These are phyloP conservation scores for Sebastes flavidus DNA, from an alignment of 2,797 vertebrate species.

Conservation along the genomic window DNA sequence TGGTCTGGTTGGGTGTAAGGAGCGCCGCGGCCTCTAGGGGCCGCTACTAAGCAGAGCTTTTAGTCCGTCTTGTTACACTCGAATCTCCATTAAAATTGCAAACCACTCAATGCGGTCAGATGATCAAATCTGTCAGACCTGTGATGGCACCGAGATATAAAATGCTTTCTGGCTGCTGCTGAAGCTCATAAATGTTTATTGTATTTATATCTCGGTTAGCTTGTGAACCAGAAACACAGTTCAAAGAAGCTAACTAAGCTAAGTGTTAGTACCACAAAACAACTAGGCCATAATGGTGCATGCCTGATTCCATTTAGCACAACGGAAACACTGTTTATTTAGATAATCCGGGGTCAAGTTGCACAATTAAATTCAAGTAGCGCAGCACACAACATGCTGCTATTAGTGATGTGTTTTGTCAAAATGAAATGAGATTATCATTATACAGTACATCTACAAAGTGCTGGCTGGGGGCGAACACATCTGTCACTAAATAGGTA, in stretches of 20 bases:
- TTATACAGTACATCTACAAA: background rate
- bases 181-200: constrained; percentile 41
- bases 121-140: constrained; percentile 52
- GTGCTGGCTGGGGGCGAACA: background rate
- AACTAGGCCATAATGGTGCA: background rate
- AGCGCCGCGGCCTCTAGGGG: background rate
- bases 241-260: constrained; percentile 10
- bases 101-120: constrained; percentile 53
- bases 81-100: constrained; percentile 65
- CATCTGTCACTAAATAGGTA: background rate
- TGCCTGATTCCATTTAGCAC: constrained; percentile 4
- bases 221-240: constrained; percentile 34
- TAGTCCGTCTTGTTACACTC: constrained; percentile 28
- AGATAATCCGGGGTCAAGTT: background rate
- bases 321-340: background rate
- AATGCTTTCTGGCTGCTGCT: constrained; percentile 26
- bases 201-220: constrained; percentile 34
- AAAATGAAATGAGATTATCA: background rate
- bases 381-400: background rate
- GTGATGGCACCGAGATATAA: constrained; percentile 26
- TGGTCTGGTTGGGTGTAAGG: background rate
- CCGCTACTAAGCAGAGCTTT: constrained; percentile 29
- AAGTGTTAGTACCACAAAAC: background rate
- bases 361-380: background rate
- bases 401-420: background rate